Conservation (phyloP, 1,140 invertebrate genomes). For the Heliconius himera region DNA sequence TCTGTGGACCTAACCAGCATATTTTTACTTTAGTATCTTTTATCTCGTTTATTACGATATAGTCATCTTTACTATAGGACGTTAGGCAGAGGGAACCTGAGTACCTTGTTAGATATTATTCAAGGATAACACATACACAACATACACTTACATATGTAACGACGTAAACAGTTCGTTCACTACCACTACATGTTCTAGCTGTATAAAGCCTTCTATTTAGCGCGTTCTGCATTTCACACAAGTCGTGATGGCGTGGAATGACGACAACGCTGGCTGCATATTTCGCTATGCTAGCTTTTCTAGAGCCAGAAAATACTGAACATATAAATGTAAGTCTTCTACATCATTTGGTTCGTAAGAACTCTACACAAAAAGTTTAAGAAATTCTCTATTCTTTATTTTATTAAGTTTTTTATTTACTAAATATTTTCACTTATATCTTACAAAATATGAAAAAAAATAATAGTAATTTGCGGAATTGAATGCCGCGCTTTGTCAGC, state of each 20-base stretch:
- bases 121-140: too few relatives aligned
- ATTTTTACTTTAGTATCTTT: not conserved
- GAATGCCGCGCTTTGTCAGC: too few relatives aligned
- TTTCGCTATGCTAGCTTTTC: not conserved
- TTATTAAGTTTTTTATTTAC: too few relatives aligned
- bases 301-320: not conserved
- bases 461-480: too few relatives aligned
- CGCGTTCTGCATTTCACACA: not conserved
- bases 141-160: not conserved
- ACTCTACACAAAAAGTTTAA: not conserved
- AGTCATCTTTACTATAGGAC: not conserved
- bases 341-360: not conserved
- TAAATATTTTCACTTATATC: too few relatives aligned
- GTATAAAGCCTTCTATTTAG: not conserved
- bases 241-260: not conserved
- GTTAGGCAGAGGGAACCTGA: too few relatives aligned
- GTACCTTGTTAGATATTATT: too few relatives aligned
- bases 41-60: not conserved
- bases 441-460: too few relatives aligned
- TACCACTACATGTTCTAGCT: not conserved
- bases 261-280: not conserved
- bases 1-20: not conserved
- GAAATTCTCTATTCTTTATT: too few relatives aligned
- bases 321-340: not conserved
- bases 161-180: not conserved